phyloP scores from a whole-genome alignment of 2,797 vertebrate species.

The Cossypha caffra region DNA sequence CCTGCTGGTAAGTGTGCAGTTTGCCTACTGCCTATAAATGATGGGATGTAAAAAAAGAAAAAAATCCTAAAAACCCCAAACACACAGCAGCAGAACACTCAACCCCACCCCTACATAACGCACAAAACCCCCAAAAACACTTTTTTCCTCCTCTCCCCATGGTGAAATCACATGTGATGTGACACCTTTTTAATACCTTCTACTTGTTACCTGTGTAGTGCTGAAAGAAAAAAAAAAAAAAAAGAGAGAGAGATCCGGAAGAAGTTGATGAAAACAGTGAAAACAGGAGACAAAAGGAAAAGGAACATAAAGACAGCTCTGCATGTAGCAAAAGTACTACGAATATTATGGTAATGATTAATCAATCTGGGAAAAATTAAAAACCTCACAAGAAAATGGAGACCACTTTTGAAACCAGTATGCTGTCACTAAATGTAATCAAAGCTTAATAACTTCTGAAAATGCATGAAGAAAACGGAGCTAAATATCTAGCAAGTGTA shows the following conservation, averaged over 20 bases:
- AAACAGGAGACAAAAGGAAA: background rate
- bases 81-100: no score
- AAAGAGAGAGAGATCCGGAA: background rate
- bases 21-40: background rate
- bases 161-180: background rate
- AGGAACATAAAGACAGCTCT: background rate
- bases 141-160: background rate
- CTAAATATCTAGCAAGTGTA: background rate
- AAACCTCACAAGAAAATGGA: background rate
- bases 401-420: background rate
- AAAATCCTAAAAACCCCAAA: background rate
- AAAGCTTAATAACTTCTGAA: background rate
- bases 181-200: background rate
- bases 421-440: background rate
- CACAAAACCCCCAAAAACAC: background rate
- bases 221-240: background rate
- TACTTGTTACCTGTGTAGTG: background rate
- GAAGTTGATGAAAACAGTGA: background rate
- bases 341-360: background rate
- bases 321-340: background rate
- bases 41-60: background rate
- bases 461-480: background rate
- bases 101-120: fast-evolving
- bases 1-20: background rate
- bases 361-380: background rate